Evolutionary conservation across 2,888 invertebrate genomes (phyloP).

Genomic region (Vannuccia rotundouncinata): DNA sequence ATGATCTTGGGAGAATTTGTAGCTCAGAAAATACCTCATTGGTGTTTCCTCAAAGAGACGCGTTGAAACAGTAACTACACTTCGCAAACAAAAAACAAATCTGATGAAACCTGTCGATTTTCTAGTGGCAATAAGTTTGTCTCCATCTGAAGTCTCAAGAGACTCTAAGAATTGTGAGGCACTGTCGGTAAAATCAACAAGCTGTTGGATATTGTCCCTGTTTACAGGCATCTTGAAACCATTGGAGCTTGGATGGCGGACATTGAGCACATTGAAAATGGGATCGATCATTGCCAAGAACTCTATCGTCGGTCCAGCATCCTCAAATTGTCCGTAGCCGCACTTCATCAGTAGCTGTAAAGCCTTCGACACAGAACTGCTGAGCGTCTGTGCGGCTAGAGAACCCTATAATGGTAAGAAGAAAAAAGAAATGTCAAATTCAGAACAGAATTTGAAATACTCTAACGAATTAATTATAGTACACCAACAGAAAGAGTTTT

Average conservation of each 20-base stretch:
- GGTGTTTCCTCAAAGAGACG: no score
- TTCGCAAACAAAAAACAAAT: background rate
- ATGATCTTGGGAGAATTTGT: no score
- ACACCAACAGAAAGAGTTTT: no score
- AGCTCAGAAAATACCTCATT: no score
- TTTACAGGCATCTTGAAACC: background rate
- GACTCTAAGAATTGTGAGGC: background rate
- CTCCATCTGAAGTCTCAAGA: background rate
- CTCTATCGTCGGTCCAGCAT: background rate
- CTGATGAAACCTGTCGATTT: background rate
- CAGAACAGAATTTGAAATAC: no score
- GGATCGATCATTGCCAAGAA: background rate
- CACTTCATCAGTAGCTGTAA: background rate
- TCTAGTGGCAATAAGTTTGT: background rate
- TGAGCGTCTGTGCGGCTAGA: background rate
- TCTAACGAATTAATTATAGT: no score
- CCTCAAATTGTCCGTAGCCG: background rate
- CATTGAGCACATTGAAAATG: constrained; percentile 1
- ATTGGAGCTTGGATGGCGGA: background rate
- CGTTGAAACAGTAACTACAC: no score
- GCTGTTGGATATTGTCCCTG: background rate
- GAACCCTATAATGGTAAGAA: no score
- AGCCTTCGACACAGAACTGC: background rate
- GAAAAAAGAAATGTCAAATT: no score
- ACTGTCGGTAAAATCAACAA: background rate